phyloP scores from a whole-genome alignment of 1,140 invertebrate genomes.

The Drosophila tropicalis region DNA sequence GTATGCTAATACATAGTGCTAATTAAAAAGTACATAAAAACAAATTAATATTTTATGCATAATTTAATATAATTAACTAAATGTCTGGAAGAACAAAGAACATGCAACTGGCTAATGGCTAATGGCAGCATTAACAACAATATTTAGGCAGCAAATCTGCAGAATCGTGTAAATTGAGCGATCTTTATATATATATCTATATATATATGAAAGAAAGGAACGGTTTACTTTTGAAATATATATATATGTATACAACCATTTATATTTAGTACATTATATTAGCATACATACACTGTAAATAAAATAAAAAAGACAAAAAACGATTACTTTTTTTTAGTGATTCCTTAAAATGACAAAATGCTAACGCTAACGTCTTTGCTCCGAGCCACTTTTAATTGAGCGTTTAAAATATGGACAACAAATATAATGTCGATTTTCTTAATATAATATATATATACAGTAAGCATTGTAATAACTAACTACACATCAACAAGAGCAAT shows the following conservation, averaged over 20 bases:
- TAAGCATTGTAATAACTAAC: too few species aligned
- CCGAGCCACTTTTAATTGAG: too few species aligned
- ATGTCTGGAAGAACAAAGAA: slow-evolving; percentile 59
- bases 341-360: too few species aligned
- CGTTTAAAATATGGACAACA: too few species aligned
- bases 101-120: slow-evolving; percentile 44
- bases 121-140: slow-evolving; percentile 52
- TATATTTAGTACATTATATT: slow-evolving; percentile 80
- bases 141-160: slow-evolving; percentile 54
- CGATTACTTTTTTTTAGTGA: too few species aligned
- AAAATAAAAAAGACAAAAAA: slow-evolving; percentile 58
- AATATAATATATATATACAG: too few species aligned
- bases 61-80: slow-evolving; percentile 59
- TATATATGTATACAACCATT: slow-evolving; percentile 71
- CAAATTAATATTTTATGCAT: slow-evolving; percentile 40
- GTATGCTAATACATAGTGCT: slow-evolving; percentile 70
- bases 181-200: slow-evolving; percentile 54
- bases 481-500: too few species aligned
- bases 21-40: slow-evolving; percentile 56
- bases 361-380: slow-evolving; percentile 12
- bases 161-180: slow-evolving; percentile 54
- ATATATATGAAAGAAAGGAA: slow-evolving; percentile 69
- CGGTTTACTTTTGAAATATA: slow-evolving; percentile 75
- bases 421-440: too few species aligned
- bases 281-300: slow-evolving; percentile 81